A percentile compares a stretch with the other conserved stretches of the same genome.
Conservation (phyloP, 2,113 vertebrate species). For the Probosciger aterrimus region DNA sequence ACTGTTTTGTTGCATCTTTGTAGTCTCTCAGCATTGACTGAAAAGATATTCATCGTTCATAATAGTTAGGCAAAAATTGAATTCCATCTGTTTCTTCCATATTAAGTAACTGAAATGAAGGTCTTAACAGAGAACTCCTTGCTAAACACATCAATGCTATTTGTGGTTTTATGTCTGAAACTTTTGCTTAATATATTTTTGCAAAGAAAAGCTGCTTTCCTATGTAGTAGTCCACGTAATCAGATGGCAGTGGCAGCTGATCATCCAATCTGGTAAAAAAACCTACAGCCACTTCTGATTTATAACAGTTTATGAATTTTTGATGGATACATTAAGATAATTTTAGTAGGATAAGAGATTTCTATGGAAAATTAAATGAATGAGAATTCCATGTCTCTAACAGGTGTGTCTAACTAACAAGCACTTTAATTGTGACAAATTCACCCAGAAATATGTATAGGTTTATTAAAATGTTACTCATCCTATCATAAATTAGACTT, state of each 20-base stretch:
- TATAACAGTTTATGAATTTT: neutral
- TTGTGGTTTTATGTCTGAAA: conserved; percentile 7
- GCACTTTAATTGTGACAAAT: neutral
- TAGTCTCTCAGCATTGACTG: neutral
- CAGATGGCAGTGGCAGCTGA: conserved; percentile 18
- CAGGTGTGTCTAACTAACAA: neutral
- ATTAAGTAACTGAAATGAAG: conserved; percentile 12
- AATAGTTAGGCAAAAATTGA: conserved; percentile 15
- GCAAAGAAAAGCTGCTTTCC: conserved; percentile 9
- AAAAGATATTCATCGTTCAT: neutral
- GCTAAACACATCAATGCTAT: neutral
- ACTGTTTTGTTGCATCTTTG: neutral
- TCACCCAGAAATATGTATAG: neutral
- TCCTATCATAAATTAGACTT: neutral
- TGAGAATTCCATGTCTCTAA: neutral
- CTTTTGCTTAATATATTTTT: neutral
- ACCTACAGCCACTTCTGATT: neutral
- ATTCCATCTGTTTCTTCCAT: conserved; percentile 45
- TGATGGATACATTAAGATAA: neutral
- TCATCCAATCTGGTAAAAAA: conserved; percentile 22
- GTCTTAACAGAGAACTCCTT: neutral
- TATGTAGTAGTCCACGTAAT: conserved; percentile 32
- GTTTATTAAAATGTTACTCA: neutral
- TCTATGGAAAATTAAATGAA: neutral
- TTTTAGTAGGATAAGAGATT: neutral